Evolutionary conservation across 2,113 vertebrate species (phyloP), one percentile per base, ranked within the genome.

Genomic region (Heterotilapia buettikoferi): DNA sequence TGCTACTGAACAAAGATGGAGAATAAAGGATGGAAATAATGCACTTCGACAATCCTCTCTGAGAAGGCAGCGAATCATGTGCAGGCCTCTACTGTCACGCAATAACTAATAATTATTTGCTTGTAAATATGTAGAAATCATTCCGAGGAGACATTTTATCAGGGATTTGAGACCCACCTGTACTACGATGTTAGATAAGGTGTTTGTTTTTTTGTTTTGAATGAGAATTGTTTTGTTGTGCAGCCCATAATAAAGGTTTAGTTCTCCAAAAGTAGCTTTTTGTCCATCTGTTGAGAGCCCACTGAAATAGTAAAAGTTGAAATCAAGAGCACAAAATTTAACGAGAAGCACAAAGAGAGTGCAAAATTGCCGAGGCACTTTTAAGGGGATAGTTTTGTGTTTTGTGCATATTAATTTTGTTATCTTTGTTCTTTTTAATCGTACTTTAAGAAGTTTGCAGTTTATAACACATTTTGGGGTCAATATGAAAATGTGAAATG

Each of bases 91-190:
- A 96, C 96, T 96, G 95, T 95, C 93, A 92, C 88, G 82, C 86
- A 86, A 89, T 84, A 88, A 93, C 90, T 88, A 91, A 84, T 87
- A 89, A 93, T 94, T 92, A 91, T 92, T 87, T 94, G 57, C 84
- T 92, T 96, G 96, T 96, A 96, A 94, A 95, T 96, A 96, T 95
- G 95, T 96, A 95, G 89, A 94, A 94, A 94, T 93, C 21, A 89
- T 92, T 92, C 59, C n/a, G 68, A 86, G 80, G 89, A 85, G 57
- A 84, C 54, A 31, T 86, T 90, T 93, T 88, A 84, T 90, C 78
- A 93, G 88, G 88, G 86, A 90, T 86, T 88, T 84, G 76, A 83
- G 79, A 80, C 12, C 84, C 52, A 59, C 24, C 24, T 56, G 43
- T 87, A 40, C 56, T 40, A 84, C 40, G 31, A 29, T 85, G 84